Conservation (phyloP, 1,140 invertebrate species). For the Agrypnia vestita region DNA sequence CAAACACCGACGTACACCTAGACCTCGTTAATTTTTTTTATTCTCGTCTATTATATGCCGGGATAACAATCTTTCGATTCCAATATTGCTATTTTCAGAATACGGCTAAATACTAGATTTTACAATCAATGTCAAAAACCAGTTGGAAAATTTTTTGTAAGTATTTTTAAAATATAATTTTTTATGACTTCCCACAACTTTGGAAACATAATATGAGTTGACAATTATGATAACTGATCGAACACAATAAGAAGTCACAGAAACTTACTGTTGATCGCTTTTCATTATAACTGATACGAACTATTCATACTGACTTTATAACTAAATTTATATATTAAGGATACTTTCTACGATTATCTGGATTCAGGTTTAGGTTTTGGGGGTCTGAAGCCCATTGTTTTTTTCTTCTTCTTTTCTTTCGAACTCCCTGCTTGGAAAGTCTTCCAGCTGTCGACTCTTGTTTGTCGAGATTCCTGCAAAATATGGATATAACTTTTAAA, state of each 20-base stretch:
- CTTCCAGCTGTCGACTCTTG: slow-evolving; percentile 96
- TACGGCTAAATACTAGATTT: no score
- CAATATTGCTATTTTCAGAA: no score
- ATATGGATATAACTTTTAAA: no score
- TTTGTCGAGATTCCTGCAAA: slow-evolving; percentile 92
- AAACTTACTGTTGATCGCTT: slow-evolving; percentile 8
- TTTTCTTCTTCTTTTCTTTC: slow-evolving; percentile 81
- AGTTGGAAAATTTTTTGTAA: no score
- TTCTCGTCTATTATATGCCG: no score
- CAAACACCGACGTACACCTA: no score
- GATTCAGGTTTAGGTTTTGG: slow-evolving; percentile 97
- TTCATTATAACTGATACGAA: background rate
- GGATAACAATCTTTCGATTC: no score
- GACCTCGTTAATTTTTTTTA: no score
- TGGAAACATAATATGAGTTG: no score
- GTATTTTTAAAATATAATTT: no score
- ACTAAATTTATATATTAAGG: background rate
- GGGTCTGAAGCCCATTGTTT: slow-evolving; percentile 88
- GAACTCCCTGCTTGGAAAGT: slow-evolving; percentile 87
- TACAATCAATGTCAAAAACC: no score
- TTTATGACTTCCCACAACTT: no score
- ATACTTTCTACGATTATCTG: slow-evolving; percentile 75
- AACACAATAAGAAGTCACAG: slow-evolving; percentile 25
- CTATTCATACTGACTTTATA: background rate
- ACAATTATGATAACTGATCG: background rate